These are phyloP conservation scores for Gallinago paraguaiae DNA, from an alignment of 2,113 vertebrate species.

Conservation along the genomic window DNA sequence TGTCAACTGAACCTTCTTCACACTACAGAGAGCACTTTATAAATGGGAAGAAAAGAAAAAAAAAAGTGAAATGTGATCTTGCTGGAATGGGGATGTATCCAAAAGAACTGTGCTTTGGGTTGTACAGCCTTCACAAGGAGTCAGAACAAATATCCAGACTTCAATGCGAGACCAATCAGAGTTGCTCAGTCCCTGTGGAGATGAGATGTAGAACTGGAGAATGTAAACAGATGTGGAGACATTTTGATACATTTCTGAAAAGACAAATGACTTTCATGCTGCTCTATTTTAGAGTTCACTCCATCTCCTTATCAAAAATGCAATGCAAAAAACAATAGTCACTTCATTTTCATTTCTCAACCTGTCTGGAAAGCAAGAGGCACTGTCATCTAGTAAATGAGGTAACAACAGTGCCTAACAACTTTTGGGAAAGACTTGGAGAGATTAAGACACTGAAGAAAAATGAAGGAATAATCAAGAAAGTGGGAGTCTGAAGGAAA, in stretches of 20 bases:
- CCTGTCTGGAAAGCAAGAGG: slow-evolving; percentile 26
- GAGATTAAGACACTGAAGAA: background rate
- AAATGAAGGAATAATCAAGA: background rate
- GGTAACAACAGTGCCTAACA: background rate
- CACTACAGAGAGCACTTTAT: slow-evolving; percentile 13
- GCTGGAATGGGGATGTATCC: background rate
- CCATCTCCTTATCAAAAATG: slow-evolving; percentile 34
- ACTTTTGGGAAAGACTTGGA: background rate
- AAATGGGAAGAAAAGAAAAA: background rate
- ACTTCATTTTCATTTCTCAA: slow-evolving; percentile 46
- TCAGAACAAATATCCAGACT: slow-evolving; percentile 59
- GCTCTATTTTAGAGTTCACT: slow-evolving; percentile 27
- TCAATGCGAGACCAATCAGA: background rate
- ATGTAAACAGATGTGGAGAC: slow-evolving; percentile 54
- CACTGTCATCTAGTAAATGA: background rate
- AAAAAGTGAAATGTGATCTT: slow-evolving; percentile 18
- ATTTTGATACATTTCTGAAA: slow-evolving; percentile 49
- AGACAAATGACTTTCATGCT: background rate
- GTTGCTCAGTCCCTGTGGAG: slow-evolving; percentile 14
- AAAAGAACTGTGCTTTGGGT: slow-evolving; percentile 13
- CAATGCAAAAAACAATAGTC: background rate
- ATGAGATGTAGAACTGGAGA: slow-evolving; percentile 36
- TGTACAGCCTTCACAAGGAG: slow-evolving; percentile 38
- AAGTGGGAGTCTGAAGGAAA: background rate
- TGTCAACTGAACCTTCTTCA: slow-evolving; percentile 39